Conservation (phyloP, 2,113 vertebrate genomes). For the Dromas ardeola region DNA sequence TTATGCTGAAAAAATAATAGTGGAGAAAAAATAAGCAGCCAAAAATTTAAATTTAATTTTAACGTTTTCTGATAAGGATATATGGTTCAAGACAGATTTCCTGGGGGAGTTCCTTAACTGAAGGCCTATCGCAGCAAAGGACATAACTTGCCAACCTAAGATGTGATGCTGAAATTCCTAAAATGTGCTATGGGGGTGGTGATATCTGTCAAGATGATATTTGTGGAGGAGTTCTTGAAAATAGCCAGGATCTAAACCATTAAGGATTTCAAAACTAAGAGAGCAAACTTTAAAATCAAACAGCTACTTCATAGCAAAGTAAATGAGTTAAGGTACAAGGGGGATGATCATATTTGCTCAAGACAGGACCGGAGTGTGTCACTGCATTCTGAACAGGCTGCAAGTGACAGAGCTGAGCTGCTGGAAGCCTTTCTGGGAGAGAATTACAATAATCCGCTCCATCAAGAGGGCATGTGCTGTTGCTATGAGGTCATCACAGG, state of each 20-base stretch:
- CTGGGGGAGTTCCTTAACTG: slow-evolving; percentile 45
- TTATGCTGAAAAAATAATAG: neutral
- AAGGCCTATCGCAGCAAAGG: slow-evolving; percentile 52
- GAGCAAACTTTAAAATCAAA: slow-evolving; percentile 48
- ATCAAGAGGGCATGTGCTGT: slow-evolving; percentile 42
- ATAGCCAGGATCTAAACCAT: slow-evolving; percentile 32
- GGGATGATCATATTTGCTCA: neutral
- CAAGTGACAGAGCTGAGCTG: slow-evolving; percentile 58
- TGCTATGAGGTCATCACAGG: slow-evolving; percentile 48
- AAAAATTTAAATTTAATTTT: neutral
- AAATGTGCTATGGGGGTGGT: slow-evolving; percentile 47
- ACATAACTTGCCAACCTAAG: slow-evolving; percentile 44
- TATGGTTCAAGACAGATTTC: slow-evolving; percentile 44
- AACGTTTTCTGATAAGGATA: neutral
- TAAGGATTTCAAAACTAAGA: slow-evolving; percentile 25
- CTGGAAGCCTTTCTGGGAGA: slow-evolving; percentile 47
- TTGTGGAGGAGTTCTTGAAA: slow-evolving; percentile 56
- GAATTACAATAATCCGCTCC: slow-evolving; percentile 69
- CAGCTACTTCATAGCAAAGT: neutral
- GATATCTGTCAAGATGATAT: slow-evolving; percentile 60
- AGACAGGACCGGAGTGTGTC: neutral
- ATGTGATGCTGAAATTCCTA: slow-evolving; percentile 50
- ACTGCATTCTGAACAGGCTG: slow-evolving; percentile 23
- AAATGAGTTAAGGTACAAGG: neutral
- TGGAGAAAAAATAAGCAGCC: neutral